Evolutionary conservation across 2,888 invertebrate species (phyloP).

Genomic region (Griposia aprilina): DNA sequence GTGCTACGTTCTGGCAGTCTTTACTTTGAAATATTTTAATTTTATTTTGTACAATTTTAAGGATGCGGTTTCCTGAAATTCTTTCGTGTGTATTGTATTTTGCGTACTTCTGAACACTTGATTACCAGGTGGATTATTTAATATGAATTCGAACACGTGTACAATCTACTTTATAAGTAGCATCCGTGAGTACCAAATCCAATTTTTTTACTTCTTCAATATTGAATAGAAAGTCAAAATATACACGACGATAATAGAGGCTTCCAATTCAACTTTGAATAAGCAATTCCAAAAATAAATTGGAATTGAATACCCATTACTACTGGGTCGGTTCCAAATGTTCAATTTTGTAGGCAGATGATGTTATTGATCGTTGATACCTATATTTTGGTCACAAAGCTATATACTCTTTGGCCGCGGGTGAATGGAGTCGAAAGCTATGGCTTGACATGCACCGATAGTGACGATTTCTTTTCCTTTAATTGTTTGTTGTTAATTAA

Average conservation of each 20-base stretch:
- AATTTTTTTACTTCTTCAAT: not conserved
- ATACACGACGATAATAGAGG: not conserved
- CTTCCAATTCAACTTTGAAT: conserved; percentile 35
- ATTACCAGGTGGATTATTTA: too few relatives aligned
- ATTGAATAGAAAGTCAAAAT: conserved; percentile 36
- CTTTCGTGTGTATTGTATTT: conserved; percentile 1
- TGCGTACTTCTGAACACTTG: not conserved
- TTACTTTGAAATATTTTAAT: conserved; percentile 38
- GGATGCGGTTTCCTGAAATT: conserved; percentile 29
- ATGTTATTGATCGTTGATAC: conserved; percentile 30
- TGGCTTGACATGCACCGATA: conserved; percentile 60
- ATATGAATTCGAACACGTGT: not conserved
- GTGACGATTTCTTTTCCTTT: conserved; percentile 63
- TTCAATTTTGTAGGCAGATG: conserved; percentile 61
- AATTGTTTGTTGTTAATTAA: conserved; percentile 63
- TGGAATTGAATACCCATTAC: conserved; percentile 48
- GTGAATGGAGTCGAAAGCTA: conserved; percentile 57
- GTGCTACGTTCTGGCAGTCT: conserved; percentile 48
- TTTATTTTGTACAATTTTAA: conserved; percentile 20
- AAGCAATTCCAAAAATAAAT: conserved; percentile 64
- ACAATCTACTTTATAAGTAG: not conserved
- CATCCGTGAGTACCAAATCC: not conserved
- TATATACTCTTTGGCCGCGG: conserved; percentile 37
- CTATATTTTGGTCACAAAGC: conserved; percentile 36
- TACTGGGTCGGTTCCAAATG: conserved; percentile 39